Conservation (phyloP, 2,113 vertebrate species). For the Brevimyrus niger region DNA sequence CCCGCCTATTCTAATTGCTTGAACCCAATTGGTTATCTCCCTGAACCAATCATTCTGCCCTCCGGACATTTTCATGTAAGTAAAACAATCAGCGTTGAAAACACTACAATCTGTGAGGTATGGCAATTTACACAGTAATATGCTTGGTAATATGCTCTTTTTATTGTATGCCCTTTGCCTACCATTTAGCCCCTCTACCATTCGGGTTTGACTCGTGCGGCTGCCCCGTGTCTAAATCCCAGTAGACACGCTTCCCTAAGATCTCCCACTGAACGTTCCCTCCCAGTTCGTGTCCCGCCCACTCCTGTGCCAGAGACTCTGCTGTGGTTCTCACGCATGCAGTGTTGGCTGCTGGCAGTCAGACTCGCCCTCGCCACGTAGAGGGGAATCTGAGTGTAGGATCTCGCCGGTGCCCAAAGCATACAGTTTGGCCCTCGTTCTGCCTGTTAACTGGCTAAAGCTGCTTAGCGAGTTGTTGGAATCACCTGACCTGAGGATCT, state of each 20-base stretch:
- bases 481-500: background rate
- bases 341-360: background rate
- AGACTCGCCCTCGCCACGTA: background rate
- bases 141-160: background rate
- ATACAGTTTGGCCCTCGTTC: background rate
- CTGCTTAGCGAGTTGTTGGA: background rate
- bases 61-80: background rate
- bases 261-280: background rate
- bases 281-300: background rate
- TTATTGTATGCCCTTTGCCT: background rate
- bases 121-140: no score
- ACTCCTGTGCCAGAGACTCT: background rate
- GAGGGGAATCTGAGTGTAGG: background rate
- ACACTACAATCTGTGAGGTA: background rate
- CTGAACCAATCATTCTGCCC: background rate
- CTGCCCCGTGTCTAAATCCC: background rate
- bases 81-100: no score
- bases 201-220: background rate
- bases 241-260: background rate
- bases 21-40: background rate
- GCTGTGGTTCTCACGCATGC: background rate
- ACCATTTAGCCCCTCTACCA: background rate
- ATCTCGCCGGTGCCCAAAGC: background rate
- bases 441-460: background rate
- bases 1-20: background rate